These are phyloP conservation scores for Trachelus tabidus DNA, from an alignment of 2,888 invertebrate genomes.

Conservation along the genomic window DNA sequence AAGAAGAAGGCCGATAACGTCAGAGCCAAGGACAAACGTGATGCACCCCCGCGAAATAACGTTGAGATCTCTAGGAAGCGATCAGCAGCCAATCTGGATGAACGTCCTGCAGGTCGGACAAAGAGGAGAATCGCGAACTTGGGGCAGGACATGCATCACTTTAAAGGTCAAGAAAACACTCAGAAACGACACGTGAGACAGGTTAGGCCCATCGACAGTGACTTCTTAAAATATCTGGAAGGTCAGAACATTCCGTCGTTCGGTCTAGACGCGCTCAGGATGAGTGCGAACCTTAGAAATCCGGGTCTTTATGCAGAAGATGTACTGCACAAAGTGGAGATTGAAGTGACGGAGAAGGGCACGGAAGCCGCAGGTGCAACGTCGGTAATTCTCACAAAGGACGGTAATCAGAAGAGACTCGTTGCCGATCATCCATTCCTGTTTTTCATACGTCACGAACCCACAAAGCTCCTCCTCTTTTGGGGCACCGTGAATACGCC, in stretches of 20 bases:
- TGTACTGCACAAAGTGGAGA: slow-evolving; percentile 75
- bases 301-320: slow-evolving; percentile 74
- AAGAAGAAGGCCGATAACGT: neutral
- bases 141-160: slow-evolving; percentile 22
- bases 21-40: neutral
- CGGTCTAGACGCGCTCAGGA: slow-evolving; percentile 54
- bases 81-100: neutral
- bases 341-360: slow-evolving; percentile 76
- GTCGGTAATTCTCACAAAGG: slow-evolving; percentile 69
- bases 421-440: slow-evolving; percentile 78
- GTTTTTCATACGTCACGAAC: slow-evolving; percentile 78
- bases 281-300: slow-evolving; percentile 65
- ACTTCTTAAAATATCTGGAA: slow-evolving; percentile 45
- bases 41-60: neutral
- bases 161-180: slow-evolving; percentile 35
- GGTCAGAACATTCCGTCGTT: slow-evolving; percentile 40
- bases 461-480: slow-evolving; percentile 75
- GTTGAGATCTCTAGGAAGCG: neutral
- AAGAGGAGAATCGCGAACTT: neutral
- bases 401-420: slow-evolving; percentile 67
- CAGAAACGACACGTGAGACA: slow-evolving; percentile 40
- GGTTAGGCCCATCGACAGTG: slow-evolving; percentile 44
- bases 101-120: neutral
- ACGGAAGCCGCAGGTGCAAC: slow-evolving; percentile 80
- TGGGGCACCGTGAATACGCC: slow-evolving; percentile 78